Conservation (phyloP, 2,113 vertebrate genomes). For the Thamnaconus septentrionalis region DNA sequence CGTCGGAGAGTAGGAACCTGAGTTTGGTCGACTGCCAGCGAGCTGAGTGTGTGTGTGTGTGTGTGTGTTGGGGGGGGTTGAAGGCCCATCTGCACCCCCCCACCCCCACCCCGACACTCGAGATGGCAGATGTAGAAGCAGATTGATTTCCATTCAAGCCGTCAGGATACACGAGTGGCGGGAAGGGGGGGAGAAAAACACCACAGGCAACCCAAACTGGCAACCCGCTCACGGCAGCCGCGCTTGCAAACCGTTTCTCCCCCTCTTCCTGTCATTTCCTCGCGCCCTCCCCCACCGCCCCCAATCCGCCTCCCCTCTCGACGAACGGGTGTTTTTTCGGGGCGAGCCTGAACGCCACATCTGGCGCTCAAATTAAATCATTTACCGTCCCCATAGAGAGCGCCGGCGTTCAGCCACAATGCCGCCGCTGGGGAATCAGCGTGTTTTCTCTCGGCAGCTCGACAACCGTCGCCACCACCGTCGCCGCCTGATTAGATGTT, state of each 20-base stretch:
- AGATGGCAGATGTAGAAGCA: conserved; percentile 74
- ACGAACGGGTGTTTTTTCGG: conserved; percentile 28
- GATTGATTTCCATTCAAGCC: conserved; percentile 75
- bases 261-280: conserved; percentile 72
- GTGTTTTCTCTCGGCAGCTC: conserved; percentile 61
- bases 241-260: conserved; percentile 65
- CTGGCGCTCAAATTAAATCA: conserved; percentile 77
- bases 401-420: conserved; percentile 66
- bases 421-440: conserved; percentile 71
- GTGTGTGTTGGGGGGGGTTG: conserved; percentile 27
- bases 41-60: conserved; percentile 40
- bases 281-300: conserved; percentile 48
- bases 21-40: conserved; percentile 64
- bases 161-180: conserved; percentile 65
- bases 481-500: conserved; percentile 64
- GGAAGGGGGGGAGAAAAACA: conserved; percentile 55
- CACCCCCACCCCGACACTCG: conserved; percentile 69
- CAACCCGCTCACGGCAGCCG: conserved; percentile 64
- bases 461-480: conserved; percentile 45
- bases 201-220: conserved; percentile 68
- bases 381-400: conserved; percentile 71
- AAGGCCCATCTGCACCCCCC: conserved; percentile 71
- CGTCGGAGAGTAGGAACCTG: conserved; percentile 35
- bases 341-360: conserved; percentile 67
- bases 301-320: conserved; percentile 30